Conservation (phyloP, 2,797 vertebrate genomes). For the Centropyge bicolor region DNA sequence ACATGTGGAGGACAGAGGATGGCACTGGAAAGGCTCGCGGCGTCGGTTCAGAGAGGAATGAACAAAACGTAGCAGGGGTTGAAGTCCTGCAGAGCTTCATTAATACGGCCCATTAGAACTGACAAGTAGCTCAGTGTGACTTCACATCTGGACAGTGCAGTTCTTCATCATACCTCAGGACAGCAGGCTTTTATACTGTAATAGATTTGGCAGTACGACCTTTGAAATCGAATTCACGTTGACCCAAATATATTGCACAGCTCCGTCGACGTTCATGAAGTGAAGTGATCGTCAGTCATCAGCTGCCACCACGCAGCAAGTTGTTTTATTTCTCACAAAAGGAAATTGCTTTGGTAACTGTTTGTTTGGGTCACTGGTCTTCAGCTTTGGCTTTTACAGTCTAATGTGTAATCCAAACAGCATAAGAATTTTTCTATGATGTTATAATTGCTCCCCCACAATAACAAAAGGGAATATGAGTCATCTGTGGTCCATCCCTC, state of each 20-base stretch:
- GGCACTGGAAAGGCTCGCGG: slow-evolving; percentile 13
- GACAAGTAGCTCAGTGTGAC: slow-evolving; percentile 67
- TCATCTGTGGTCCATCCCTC: slow-evolving; percentile 55
- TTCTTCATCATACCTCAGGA: slow-evolving; percentile 57
- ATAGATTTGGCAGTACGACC: slow-evolving; percentile 33
- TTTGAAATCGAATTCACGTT: slow-evolving; percentile 40
- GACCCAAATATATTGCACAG: slow-evolving; percentile 43
- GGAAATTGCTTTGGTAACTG: slow-evolving; percentile 37
- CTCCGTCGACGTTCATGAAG: slow-evolving; percentile 28
- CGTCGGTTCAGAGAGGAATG: slow-evolving; percentile 47
- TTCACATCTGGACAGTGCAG: slow-evolving; percentile 78
- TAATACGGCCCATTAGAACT: slow-evolving; percentile 72
- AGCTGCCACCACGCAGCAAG: slow-evolving; percentile 27
- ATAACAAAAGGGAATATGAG: slow-evolving; percentile 62
- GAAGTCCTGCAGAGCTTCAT: slow-evolving; percentile 66
- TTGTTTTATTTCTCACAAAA: slow-evolving; percentile 45
- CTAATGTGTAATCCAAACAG: slow-evolving; percentile 61
- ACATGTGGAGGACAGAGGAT: slow-evolving; percentile 53
- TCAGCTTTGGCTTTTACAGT: slow-evolving; percentile 39
- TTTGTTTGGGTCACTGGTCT: slow-evolving; percentile 53
- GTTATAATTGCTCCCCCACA: slow-evolving; percentile 52
- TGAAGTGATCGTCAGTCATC: slow-evolving; percentile 53
- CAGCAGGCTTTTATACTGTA: slow-evolving; percentile 32
- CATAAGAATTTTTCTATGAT: slow-evolving; percentile 53
- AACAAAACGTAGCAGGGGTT: slow-evolving; percentile 50